Evolutionary conservation across 2,888 invertebrate species (phyloP).

Genomic region (Eilema caniola): DNA sequence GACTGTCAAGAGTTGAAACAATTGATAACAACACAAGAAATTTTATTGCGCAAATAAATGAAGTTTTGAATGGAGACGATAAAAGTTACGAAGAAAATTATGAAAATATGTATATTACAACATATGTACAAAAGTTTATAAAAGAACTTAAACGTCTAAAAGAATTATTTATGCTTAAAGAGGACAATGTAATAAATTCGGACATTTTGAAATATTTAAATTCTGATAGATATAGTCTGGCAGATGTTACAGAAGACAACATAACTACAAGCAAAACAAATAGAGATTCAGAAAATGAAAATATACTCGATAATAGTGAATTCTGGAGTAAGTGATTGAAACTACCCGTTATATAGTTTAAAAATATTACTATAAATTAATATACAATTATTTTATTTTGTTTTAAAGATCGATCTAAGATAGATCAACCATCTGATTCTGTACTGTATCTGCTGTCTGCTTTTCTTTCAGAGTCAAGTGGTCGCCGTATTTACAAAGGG

Average conservation of each 20-base stretch:
- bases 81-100: constrained; percentile 39
- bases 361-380: too few relatives aligned
- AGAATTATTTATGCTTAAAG: constrained; percentile 49
- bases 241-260: constrained; percentile 11
- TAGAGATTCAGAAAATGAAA: neutral
- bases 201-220: constrained; percentile 52
- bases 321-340: constrained; percentile 66
- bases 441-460: neutral
- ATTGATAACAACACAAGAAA: constrained; percentile 54
- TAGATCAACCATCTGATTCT: neutral
- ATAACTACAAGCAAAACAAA: neutral
- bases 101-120: constrained; percentile 47
- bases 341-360: neutral
- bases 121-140: constrained; percentile 56
- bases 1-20: constrained; percentile 56
- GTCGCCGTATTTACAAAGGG: constrained; percentile 69
- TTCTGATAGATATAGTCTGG: constrained; percentile 10
- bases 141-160: constrained; percentile 56
- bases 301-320: constrained; percentile 48
- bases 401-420: neutral
- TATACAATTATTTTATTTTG: too few relatives aligned
- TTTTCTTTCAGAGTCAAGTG: constrained; percentile 54
- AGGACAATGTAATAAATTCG: constrained; percentile 47
- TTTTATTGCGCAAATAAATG: constrained; percentile 64
- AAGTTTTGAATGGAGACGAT: constrained; percentile 62